phyloP scores from a whole-genome alignment of 2,888 invertebrate genomes.

The Schizaphis graminum region DNA sequence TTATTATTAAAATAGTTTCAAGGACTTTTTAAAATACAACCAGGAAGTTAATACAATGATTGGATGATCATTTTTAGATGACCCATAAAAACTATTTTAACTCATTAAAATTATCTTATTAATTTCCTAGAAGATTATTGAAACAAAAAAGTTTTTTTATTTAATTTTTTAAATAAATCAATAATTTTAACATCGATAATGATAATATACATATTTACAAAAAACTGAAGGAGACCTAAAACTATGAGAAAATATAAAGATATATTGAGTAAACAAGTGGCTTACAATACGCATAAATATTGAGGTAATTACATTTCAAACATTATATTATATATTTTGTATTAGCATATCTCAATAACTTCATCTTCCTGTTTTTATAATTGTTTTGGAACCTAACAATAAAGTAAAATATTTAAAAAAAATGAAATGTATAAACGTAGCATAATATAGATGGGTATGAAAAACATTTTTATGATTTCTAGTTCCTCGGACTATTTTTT shows the following conservation, averaged over 20 bases:
- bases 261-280: neutral
- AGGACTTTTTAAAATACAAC: constrained; percentile 21
- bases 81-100: constrained; percentile 22
- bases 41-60: constrained; percentile 24
- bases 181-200: neutral
- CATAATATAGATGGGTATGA: neutral
- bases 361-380: neutral
- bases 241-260: neutral
- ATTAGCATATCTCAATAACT: neutral
- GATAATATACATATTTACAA: neutral
- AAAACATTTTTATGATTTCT: neutral
- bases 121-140: neutral
- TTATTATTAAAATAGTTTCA: constrained; percentile 22
- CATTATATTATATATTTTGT: neutral
- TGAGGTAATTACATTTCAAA: neutral
- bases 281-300: neutral
- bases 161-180: neutral
- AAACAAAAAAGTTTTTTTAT: neutral
- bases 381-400: neutral
- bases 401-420: neutral
- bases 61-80: constrained; percentile 33
- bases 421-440: neutral
- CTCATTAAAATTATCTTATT: neutral
- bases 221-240: neutral
- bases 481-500: neutral